Conservation (phyloP, 1,140 invertebrate genomes). For the Sinella curviseta region DNA sequence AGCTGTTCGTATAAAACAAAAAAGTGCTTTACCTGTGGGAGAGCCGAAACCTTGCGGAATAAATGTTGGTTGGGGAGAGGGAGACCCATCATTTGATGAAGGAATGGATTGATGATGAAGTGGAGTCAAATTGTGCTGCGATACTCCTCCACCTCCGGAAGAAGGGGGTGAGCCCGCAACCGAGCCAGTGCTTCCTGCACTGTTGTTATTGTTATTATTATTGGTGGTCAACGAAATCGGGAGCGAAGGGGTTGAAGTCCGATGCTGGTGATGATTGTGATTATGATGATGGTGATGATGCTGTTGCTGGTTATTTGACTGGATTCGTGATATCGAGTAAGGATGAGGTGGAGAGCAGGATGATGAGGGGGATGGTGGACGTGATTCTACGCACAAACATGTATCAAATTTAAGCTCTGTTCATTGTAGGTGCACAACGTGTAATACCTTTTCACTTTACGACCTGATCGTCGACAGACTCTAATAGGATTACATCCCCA, state of each 20-base stretch:
- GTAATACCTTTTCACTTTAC: too few relatives aligned
- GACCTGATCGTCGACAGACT: too few relatives aligned
- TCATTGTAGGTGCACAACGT: too few relatives aligned
- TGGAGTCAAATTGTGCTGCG: not conserved
- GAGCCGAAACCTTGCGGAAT: constrained; percentile 47
- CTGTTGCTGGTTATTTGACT: constrained; percentile 27
- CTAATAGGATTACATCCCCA: too few relatives aligned
- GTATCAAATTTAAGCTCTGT: too few relatives aligned
- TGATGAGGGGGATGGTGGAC: constrained; percentile 44
- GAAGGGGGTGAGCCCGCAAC: constrained; percentile 13
- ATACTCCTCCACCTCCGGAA: constrained; percentile 5
- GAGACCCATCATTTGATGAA: constrained; percentile 37
- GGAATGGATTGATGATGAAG: constrained; percentile 1
- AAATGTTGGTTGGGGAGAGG: constrained; percentile 36
- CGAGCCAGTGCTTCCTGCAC: not conserved
- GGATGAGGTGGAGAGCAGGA: constrained; percentile 40
- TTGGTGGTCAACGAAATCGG: constrained; percentile 48
- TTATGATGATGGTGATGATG: constrained; percentile 1
- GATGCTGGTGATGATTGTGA: not conserved
- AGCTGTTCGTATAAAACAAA: too few relatives aligned
- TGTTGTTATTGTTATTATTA: constrained; percentile 10
- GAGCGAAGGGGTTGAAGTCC: constrained; percentile 42
- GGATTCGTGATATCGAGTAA: constrained; percentile 47
- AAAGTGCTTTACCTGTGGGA: constrained; percentile 35
- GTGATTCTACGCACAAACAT: constrained; percentile 37